phyloP scores from a whole-genome alignment of 2,888 invertebrate genomes.

The Andrena bicolor region DNA sequence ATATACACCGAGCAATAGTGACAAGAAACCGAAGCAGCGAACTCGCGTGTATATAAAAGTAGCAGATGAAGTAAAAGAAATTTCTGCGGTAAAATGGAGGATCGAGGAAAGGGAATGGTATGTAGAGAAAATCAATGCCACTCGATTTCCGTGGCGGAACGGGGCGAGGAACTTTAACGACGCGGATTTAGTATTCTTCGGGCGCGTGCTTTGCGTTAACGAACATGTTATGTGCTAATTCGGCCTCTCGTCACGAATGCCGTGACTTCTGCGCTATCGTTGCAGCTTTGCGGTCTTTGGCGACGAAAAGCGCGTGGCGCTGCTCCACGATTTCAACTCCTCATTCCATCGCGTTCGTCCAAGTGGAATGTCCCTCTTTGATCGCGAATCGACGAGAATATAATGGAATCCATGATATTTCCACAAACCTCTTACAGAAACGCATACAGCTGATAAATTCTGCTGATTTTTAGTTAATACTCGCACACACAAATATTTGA shows the following conservation, averaged over 20 bases:
- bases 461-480: too few relatives aligned
- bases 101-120: neutral
- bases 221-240: conserved; percentile 61
- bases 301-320: conserved; percentile 26
- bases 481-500: too few relatives aligned
- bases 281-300: conserved; percentile 41
- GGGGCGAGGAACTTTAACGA: conserved; percentile 53
- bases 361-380: conserved; percentile 19
- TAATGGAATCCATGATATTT: conserved; percentile 22
- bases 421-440: neutral
- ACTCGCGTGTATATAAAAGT: too few relatives aligned
- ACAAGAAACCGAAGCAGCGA: too few relatives aligned
- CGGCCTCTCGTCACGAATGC: conserved; percentile 49
- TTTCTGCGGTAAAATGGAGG: neutral
- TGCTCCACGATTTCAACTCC: conserved; percentile 42
- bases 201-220: conserved; percentile 53
- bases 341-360: conserved; percentile 10
- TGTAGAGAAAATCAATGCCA: neutral
- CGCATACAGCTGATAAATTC: neutral
- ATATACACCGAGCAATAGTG: too few relatives aligned
- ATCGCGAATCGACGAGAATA: conserved; percentile 5
- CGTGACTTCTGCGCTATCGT: conserved; percentile 46
- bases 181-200: conserved; percentile 50
- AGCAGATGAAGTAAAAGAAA: neutral
- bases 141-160: conserved; percentile 24